Evolutionary conservation across 2,113 vertebrate species (phyloP).

Genomic region (Silurus asotus): DNA sequence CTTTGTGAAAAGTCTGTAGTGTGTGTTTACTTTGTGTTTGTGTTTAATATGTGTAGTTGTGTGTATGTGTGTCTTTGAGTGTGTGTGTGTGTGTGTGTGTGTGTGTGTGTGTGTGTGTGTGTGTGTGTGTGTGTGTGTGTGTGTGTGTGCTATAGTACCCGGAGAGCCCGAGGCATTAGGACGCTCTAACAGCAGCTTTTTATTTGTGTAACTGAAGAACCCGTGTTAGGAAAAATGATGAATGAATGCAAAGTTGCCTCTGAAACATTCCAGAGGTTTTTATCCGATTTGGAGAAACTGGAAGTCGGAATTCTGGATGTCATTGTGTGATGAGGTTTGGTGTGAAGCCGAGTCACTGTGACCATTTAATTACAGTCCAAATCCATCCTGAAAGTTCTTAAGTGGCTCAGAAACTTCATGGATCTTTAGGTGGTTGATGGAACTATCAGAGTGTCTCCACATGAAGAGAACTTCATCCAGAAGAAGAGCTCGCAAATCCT

Average conservation of each 20-base stretch:
- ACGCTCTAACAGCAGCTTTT: background rate
- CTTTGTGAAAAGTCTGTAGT: background rate
- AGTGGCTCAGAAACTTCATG: too few relatives aligned
- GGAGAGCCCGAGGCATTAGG: background rate
- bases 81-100: too few relatives aligned
- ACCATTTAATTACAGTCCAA: background rate
- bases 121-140: too few relatives aligned
- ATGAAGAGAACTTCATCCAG: too few relatives aligned
- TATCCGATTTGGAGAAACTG: background rate
- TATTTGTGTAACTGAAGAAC: background rate
- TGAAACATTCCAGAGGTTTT: background rate
- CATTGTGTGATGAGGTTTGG: background rate
- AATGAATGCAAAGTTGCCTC: background rate
- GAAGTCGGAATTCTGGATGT: background rate
- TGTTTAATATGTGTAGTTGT: too few relatives aligned
- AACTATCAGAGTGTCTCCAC: too few relatives aligned
- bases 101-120: too few relatives aligned
- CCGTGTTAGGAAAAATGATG: background rate
- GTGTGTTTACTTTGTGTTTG: background rate
- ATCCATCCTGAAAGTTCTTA: too few relatives aligned
- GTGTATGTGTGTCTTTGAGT: background rate
- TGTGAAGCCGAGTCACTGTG: background rate
- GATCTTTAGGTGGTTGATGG: too few relatives aligned
- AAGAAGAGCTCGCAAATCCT: too few relatives aligned
- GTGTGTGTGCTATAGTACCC: background rate